Conservation (phyloP, 2,113 vertebrate genomes). For the Sarotherodon lohbergeri region DNA sequence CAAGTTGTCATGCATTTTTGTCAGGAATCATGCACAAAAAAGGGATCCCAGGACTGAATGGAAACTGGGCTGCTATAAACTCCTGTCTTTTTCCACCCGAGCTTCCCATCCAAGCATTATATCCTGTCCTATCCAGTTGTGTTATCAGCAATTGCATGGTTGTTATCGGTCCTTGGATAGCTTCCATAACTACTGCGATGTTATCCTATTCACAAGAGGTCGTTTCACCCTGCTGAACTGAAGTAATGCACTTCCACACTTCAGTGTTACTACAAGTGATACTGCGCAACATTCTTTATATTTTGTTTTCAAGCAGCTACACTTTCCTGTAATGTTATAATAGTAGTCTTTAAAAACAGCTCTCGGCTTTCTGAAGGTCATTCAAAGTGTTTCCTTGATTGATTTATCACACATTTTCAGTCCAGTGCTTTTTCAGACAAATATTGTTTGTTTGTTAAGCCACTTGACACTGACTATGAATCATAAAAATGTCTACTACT, state of each 20-base stretch:
- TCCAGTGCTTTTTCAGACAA: not conserved
- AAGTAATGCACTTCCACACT: not conserved
- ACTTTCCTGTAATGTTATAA: not conserved
- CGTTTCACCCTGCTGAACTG: not conserved
- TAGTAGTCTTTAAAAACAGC: not conserved
- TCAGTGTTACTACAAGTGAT: not conserved
- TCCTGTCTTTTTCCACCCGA: not conserved
- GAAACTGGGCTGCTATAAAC: not conserved
- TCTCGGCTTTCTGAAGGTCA: not conserved
- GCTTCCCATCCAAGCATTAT: not conserved
- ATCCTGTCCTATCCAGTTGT: not conserved
- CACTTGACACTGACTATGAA: not conserved
- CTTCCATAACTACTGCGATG: not conserved
- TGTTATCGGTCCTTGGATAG: not conserved
- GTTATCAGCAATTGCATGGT: not conserved
- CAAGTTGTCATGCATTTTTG: not conserved
- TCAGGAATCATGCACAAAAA: not conserved
- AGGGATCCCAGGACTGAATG: not conserved
- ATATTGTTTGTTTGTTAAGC: not conserved
- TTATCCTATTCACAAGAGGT: not conserved
- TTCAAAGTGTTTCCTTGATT: not conserved
- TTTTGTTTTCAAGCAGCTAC: not conserved
- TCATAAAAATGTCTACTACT: not conserved
- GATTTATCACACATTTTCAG: not conserved
- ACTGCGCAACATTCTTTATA: not conserved